Evolutionary conservation across 2,113 vertebrate genomes (phyloP).

Genomic region (Cochlearius cochlearius): DNA sequence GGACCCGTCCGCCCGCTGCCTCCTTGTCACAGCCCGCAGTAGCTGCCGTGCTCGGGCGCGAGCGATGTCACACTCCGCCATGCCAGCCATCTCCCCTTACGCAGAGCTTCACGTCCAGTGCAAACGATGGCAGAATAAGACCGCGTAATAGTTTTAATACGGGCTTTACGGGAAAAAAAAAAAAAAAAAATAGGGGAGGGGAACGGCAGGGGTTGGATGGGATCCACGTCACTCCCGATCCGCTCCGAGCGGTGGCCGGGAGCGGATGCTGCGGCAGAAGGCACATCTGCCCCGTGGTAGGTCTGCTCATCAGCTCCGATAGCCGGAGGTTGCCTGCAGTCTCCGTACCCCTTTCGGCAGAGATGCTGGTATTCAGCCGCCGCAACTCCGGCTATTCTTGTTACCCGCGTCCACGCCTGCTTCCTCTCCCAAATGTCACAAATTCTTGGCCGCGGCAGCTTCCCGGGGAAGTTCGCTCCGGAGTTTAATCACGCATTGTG

Average conservation of each 20-base stretch:
- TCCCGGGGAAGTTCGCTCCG: not conserved
- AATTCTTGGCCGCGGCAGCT: conserved; percentile 18
- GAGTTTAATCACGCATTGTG: not conserved
- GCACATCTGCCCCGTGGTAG: not conserved
- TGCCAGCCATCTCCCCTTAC: not conserved
- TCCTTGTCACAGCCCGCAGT: conserved; percentile 24
- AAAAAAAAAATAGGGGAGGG: not conserved
- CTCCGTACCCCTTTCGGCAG: not conserved
- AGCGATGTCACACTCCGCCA: conserved; percentile 27
- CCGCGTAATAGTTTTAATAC: not conserved
- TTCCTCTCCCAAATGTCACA: conserved; percentile 29
- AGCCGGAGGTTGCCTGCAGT: not conserved
- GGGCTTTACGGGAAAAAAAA: not conserved
- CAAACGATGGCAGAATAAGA: not conserved
- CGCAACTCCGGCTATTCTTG: not conserved
- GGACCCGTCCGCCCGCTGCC: conserved; percentile 40
- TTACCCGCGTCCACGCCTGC: not conserved
- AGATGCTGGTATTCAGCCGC: conserved; percentile 23
- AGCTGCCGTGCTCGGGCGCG: not conserved
- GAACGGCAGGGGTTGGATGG: not conserved
- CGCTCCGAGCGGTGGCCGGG: not conserved
- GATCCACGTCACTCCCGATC: fast-evolving
- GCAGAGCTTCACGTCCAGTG: not conserved
- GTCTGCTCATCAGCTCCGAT: not conserved
- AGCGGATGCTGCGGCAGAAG: not conserved